A percentile compares a stretch with the other conserved stretches of the same genome.
Conservation (phyloP, 64 coral and sea anemone species). For the Dendronephthya gigantea region DNA sequence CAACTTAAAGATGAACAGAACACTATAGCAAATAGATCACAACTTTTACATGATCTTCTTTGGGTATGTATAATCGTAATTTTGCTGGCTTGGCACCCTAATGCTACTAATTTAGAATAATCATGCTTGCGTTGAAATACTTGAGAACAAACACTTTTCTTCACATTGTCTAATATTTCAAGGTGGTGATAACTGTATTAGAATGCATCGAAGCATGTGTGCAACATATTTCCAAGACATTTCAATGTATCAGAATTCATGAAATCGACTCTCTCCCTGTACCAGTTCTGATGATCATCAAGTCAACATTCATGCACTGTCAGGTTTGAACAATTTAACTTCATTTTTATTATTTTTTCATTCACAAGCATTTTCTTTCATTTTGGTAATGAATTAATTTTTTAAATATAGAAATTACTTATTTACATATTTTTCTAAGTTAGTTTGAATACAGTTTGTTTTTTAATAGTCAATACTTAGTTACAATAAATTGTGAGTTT, state of each 20-base stretch:
- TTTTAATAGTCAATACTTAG: too few species aligned
- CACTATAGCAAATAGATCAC: background rate
- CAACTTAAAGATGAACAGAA: background rate
- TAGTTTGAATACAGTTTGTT: too few species aligned
- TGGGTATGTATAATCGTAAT: background rate
- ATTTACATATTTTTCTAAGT: too few species aligned
- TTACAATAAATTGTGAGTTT: too few species aligned
- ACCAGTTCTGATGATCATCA: background rate
- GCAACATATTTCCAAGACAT: background rate
- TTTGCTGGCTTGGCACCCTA: background rate
- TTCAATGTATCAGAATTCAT: background rate
- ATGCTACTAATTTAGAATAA: background rate
- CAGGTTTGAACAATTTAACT: background rate
- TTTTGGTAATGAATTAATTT: too few species aligned
- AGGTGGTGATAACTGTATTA: background rate
- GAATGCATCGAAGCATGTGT: background rate
- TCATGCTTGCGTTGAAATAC: background rate
- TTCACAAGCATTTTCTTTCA: too few species aligned
- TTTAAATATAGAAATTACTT: too few species aligned
- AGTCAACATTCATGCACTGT: background rate
- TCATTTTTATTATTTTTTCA: too few species aligned
- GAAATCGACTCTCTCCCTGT: background rate
- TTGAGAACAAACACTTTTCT: background rate
- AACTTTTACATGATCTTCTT: background rate
- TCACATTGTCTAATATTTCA: background rate